Base-by-base conservation (phyloP, 2,797 vertebrate species). In the Pseudochirops corinnae region DNA sequence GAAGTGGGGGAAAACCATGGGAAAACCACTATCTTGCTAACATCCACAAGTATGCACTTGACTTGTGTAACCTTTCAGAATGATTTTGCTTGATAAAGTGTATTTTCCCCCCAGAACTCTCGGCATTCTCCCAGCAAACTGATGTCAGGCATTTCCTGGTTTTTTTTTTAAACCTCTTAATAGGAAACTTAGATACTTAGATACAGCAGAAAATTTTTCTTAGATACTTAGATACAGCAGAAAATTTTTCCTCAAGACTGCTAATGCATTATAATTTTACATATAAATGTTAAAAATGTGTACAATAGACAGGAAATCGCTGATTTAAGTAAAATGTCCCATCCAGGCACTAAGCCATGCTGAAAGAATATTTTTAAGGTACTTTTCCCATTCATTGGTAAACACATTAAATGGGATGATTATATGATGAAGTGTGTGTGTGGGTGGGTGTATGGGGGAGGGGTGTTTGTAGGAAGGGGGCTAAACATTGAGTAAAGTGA, bases 21-120 rank as follows among this genome's bases (percentile, higher is more conserved):
- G 97, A 97, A 98, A 98, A 96, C 96, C 96, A 94, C 97, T 97
- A 93, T 97, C 97, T 95, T 98, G 95, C 93, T 98, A 97, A 97
- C 97, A 98, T 98, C 94, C 97, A 97, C 97, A 98, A 98, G 98
- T 98, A 96, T 97, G 97, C 96, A 98, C 98, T 98, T 98, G 97
- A 98, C 98, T 97, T 93, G 0, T 5, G 56, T 96, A 96, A 97
- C 98, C 97, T 92, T 96, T 93, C 95, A 95, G 94, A 95, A 95
- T 94, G 95, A 92, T 91, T 94, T 97, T 97, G 95, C 96, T 98
- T 98, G 97, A 98, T 98, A 97, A 98, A 98, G 95, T 96, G 29
- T 93, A 93, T 97, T 93, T 97, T 98, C 91, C 93, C 90, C 94
- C 95, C 95, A 97, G 98, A 98, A 95, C 62, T 56, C 96, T 96